phyloP scores from a whole-genome alignment of 1,140 invertebrate genomes.

The Drosophila triauraria region DNA sequence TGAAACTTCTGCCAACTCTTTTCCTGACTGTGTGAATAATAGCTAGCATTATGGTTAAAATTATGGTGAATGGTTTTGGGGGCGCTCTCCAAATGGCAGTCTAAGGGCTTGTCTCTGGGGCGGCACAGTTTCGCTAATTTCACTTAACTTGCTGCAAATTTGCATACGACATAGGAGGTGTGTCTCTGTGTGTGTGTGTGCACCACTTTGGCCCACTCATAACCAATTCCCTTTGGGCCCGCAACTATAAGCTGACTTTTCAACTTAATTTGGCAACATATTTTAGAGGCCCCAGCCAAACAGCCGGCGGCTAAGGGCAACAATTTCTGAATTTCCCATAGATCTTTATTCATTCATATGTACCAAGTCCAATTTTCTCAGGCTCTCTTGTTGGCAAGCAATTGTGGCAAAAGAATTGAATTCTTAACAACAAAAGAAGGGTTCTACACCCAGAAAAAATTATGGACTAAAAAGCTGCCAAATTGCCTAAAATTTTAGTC shows the following conservation, averaged over 20 bases:
- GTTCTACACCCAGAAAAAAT: too few relatives aligned
- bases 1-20: neutral
- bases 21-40: neutral
- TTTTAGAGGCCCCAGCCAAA: constrained; percentile 23
- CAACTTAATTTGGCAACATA: constrained; percentile 36
- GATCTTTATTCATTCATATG: neutral
- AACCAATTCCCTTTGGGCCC: constrained; percentile 50
- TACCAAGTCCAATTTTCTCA: too few relatives aligned
- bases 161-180: constrained; percentile 23
- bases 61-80: neutral
- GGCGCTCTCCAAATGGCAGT: neutral
- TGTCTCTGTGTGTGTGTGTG: constrained; percentile 11
- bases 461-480: too few relatives aligned
- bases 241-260: constrained; percentile 29
- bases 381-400: neutral
- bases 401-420: neutral
- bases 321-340: neutral
- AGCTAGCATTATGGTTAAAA: neutral
- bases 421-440: neutral
- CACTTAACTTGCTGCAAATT: constrained; percentile 46
- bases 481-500: too few relatives aligned
- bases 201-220: constrained; percentile 45
- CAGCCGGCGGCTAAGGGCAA: constrained; percentile 1
- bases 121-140: constrained; percentile 51
- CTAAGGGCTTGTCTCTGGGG: constrained; percentile 11